phyloP scores from a whole-genome alignment of 2,888 invertebrate species.

The Pristionchus japonicus region DNA sequence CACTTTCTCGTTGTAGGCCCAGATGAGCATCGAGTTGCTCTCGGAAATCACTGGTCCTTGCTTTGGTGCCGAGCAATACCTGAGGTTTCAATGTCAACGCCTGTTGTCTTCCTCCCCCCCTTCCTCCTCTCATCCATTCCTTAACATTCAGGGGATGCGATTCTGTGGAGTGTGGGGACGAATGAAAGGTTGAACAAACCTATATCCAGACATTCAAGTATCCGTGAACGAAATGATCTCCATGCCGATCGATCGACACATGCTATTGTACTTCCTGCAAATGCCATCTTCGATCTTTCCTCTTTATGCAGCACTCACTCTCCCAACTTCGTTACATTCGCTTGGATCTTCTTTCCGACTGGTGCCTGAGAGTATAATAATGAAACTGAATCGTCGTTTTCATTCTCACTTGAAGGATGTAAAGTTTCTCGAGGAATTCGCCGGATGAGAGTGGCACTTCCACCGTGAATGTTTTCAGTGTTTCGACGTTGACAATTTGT shows the following conservation, averaged over 20 bases:
- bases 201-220: not conserved
- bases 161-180: not conserved
- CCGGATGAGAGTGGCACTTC: not conserved
- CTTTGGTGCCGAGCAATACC: not conserved
- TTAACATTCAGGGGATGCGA: no score
- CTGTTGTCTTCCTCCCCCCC: no score
- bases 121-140: no score
- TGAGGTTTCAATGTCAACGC: no score
- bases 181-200: no score
- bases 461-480: not conserved
- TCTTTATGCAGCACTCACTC: no score
- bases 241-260: not conserved
- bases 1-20: no score
- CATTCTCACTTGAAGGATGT: not conserved
- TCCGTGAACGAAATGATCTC: not conserved
- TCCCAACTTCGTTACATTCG: not conserved
- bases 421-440: not conserved
- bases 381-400: no score
- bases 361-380: conserved; percentile 6
- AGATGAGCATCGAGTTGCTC: not conserved
- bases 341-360: conserved; percentile 5
- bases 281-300: no score
- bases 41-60: not conserved
- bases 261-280: no score
- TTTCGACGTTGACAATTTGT: not conserved